Conservation (phyloP, 2,888 invertebrate genomes). For the Doris montereyensis region DNA sequence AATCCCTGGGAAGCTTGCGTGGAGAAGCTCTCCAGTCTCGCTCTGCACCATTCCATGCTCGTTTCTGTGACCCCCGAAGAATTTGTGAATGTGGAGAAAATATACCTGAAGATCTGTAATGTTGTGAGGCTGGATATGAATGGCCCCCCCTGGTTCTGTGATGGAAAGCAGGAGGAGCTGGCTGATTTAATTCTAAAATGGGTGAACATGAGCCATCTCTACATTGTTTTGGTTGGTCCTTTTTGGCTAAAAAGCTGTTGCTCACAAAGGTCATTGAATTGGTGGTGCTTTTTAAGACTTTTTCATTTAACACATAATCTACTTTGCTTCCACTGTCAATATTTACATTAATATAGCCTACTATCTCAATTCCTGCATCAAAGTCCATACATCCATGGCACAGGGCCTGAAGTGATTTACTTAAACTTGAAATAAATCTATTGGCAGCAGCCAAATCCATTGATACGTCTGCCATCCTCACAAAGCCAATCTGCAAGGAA, state of each 20-base stretch:
- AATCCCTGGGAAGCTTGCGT: constrained; percentile 14
- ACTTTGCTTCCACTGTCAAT: constrained; percentile 42
- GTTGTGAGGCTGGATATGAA: not conserved
- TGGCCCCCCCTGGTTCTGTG: not conserved
- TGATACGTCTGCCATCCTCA: constrained; percentile 37
- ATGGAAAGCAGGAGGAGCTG: not conserved
- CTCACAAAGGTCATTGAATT: constrained; percentile 47
- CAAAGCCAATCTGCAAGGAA: too few species aligned
- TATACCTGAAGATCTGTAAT: not conserved
- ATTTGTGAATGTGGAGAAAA: constrained; percentile 24
- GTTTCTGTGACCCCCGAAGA: constrained; percentile 30
- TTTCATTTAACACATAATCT: constrained; percentile 43
- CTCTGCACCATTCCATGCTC: constrained; percentile 35
- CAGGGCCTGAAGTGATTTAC: constrained; percentile 41
- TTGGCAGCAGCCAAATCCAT: constrained; percentile 42
- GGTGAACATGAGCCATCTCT: constrained; percentile 39
- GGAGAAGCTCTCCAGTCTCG: constrained; percentile 39
- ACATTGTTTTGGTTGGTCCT: constrained; percentile 32
- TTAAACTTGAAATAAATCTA: constrained; percentile 42
- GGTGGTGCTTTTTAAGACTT: constrained; percentile 42
- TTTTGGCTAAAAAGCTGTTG: constrained; percentile 41
- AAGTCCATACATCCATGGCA: constrained; percentile 44
- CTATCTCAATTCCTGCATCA: constrained; percentile 41
- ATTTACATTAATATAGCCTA: constrained; percentile 40
- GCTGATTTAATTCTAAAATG: constrained; percentile 22